Evolutionary conservation across 2,797 vertebrate genomes (phyloP).

Genomic region (Pseudomugil gertrudae): DNA sequence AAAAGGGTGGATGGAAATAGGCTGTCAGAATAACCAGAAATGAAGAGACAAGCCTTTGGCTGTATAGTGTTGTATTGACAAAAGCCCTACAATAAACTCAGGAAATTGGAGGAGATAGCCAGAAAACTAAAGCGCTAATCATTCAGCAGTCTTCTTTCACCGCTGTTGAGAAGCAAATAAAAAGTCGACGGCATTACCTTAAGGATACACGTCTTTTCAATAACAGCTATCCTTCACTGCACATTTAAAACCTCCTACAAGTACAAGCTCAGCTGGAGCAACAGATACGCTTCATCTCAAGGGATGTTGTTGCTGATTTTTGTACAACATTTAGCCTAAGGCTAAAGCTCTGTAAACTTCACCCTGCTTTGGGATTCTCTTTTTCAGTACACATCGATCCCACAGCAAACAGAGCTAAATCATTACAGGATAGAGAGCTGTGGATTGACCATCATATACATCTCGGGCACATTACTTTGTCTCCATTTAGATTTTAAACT

Average conservation of each 20-base stretch:
- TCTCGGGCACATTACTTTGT: constrained; percentile 46
- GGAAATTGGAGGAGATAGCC: constrained; percentile 65
- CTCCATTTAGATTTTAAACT: constrained; percentile 20
- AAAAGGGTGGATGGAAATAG: constrained; percentile 47
- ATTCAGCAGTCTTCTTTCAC: constrained; percentile 56
- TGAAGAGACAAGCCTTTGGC: constrained; percentile 48
- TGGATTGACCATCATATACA: constrained; percentile 62
- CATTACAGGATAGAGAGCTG: constrained; percentile 68
- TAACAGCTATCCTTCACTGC: constrained; percentile 74
- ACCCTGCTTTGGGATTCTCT: constrained; percentile 79
- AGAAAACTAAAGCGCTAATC: constrained; percentile 62
- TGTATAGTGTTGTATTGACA: constrained; percentile 58
- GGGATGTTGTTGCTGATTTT: constrained; percentile 82
- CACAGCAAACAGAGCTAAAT: constrained; percentile 78
- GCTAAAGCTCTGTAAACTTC: constrained; percentile 82
- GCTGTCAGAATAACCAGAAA: constrained; percentile 40
- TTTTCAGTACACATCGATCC: constrained; percentile 77
- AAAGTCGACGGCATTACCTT: constrained; percentile 72
- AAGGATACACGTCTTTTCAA: constrained; percentile 72
- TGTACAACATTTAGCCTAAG: constrained; percentile 81
- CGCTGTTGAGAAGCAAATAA: constrained; percentile 59
- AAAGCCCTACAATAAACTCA: constrained; percentile 42
- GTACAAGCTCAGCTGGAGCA: constrained; percentile 81
- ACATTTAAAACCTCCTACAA: constrained; percentile 80
- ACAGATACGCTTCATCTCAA: constrained; percentile 78